A percentile compares a stretch with the other conserved stretches of the same genome.
Conservation (phyloP, 1,140 invertebrate species). For the Zaprionus ghesquierei region DNA sequence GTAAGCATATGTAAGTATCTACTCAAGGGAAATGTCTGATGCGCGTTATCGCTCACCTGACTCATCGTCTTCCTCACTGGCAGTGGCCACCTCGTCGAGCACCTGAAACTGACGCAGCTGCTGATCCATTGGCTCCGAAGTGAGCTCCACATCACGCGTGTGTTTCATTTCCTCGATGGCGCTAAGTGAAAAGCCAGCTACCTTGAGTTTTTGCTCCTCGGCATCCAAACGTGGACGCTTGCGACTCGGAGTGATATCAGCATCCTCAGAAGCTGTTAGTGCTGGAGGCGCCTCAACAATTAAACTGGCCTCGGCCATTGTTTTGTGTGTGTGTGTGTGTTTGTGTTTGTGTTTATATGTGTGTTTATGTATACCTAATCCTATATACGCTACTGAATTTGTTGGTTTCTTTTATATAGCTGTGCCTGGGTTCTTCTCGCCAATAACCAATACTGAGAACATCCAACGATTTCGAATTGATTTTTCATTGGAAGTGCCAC, state of each 20-base stretch:
- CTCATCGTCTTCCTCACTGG: slow-evolving; percentile 82
- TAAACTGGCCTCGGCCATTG: slow-evolving; percentile 29
- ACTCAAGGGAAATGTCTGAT: neutral
- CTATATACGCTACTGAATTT: slow-evolving; percentile 15
- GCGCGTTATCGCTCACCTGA: slow-evolving; percentile 84
- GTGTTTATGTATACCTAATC: slow-evolving; percentile 13
- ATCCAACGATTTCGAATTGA: slow-evolving; percentile 77
- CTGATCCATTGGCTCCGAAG: slow-evolving; percentile 62
- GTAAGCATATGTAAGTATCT: neutral
- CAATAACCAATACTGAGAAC: slow-evolving; percentile 82
- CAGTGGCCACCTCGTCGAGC: slow-evolving; percentile 88
- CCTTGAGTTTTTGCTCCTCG: slow-evolving; percentile 66
- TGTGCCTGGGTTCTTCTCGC: slow-evolving; percentile 61
- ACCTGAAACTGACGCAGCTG: slow-evolving; percentile 88
- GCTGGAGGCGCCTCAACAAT: neutral
- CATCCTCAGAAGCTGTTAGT: neutral
- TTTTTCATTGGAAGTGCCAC: slow-evolving; percentile 78
- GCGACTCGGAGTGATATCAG: neutral
- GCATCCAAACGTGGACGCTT: slow-evolving; percentile 55
- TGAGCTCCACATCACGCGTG: slow-evolving; percentile 60
- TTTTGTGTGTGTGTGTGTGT: neutral
- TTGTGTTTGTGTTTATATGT: slow-evolving; percentile 19
- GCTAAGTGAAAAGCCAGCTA: slow-evolving; percentile 77
- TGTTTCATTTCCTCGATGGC: slow-evolving; percentile 78
- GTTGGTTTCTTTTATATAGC: slow-evolving; percentile 43